Conservation (phyloP, 1,140 invertebrate species). For the Bacillus rossius region DNA sequence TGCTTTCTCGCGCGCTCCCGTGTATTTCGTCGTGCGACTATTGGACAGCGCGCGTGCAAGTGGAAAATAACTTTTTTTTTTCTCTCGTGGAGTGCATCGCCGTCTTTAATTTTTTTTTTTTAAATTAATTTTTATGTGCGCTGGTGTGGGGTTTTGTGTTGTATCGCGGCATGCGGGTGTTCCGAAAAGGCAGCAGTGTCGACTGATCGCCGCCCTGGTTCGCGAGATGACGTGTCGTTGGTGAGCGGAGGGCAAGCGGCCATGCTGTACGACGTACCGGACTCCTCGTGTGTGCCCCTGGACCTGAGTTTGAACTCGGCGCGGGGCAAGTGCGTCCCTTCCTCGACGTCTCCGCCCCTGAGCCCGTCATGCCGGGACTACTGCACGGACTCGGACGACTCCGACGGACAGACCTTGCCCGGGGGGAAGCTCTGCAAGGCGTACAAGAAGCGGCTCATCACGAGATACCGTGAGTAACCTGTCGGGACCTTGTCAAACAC, state of each 20-base stretch:
- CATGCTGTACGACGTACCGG: slow-evolving; percentile 9
- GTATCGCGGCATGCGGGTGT: too few relatives aligned
- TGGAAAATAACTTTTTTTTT: too few relatives aligned
- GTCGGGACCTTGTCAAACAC: too few relatives aligned
- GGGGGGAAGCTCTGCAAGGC: slow-evolving; percentile 60
- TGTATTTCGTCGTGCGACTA: too few relatives aligned
- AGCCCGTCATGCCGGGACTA: slow-evolving; percentile 50
- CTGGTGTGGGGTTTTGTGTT: too few relatives aligned
- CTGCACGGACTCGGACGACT: slow-evolving; percentile 69
- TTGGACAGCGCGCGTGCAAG: too few relatives aligned
- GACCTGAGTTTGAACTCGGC: slow-evolving; percentile 50
- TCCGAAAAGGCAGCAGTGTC: background rate
- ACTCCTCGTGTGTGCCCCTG: slow-evolving; percentile 48
- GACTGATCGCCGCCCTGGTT: background rate
- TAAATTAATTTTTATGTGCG: too few relatives aligned
- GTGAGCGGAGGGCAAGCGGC: background rate
- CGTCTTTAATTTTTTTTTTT: too few relatives aligned
- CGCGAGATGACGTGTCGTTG: background rate
- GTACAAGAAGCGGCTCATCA: slow-evolving; percentile 85
- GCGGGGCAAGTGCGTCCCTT: background rate
- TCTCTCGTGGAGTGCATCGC: too few relatives aligned
- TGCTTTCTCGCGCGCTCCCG: too few relatives aligned
- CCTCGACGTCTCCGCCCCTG: slow-evolving; percentile 15
- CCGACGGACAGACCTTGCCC: slow-evolving; percentile 51
- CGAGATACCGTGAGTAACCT: slow-evolving; percentile 76